Evolutionary conservation across 2,113 vertebrate species (phyloP), one percentile per base, ranked within the genome.

Genomic region (Sturnus vulgaris): DNA sequence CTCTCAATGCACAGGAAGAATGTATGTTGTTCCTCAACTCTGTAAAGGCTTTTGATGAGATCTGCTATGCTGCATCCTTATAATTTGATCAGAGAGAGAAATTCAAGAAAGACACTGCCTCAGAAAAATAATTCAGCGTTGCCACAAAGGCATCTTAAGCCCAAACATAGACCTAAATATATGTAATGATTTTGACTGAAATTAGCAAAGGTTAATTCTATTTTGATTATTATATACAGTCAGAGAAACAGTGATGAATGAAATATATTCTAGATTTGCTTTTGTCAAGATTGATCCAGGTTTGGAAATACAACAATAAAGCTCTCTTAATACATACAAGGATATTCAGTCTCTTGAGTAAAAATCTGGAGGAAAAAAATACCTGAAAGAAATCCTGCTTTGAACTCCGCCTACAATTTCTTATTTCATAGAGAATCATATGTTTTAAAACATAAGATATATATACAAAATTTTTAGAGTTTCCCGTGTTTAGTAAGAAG

Each of bases 81-180:
- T 39, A 46, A 75, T 18, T 33, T 0, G 0, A 10, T 22, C 3
- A 5, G 14, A 50, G 12, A 59, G 11, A 64, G 9, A 64, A 60
- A 16, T 27, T 76, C 39, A 75, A 49, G 8, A 77, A 72, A 78
- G 11, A 6, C 8, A 40, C 46, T 86, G 12, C 37, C 17, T 73
- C 23, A 80, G 42, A 44, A 76, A 76, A 75, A 55, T 9, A 64
- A 52, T 31, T 6, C 8, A 3, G 11, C 1, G 1, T 53, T 83
- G 28, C 56, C 16, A 27, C 31, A 70, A 57, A 70, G 28, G 8
- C 15, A 64, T 20, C 7, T 53, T 30, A 65, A 27, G 3, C 17
- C 33, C 12, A 61, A 56, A 47, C 1, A 53, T 10, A 56, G 82
- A 37, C 15, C 14, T 50, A 60, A 82, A 37, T 25, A 31, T 12